Evolutionary conservation across 2,888 invertebrate genomes (phyloP), one percentile per base, ranked within the genome.

Genomic region (Epirrhoe tristata): DNA sequence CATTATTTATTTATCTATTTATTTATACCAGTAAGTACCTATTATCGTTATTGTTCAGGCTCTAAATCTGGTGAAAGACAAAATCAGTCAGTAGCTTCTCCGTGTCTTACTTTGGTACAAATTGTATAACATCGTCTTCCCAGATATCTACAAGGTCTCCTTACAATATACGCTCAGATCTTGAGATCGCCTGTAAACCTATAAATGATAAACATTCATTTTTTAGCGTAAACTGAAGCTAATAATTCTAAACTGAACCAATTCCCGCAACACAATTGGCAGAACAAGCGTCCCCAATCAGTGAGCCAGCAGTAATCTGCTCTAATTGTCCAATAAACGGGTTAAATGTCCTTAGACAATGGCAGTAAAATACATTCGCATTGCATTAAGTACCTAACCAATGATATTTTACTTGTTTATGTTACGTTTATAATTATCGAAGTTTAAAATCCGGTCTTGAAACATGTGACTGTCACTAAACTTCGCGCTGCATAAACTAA

Each of bases 301-400:
- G 64, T 61, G 68, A 58, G 50, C 61, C 58, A 61, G 61, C 61
- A 68, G 53, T 64, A 68, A 64, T 62, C 55, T n/a, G 34, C 10
- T 36, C 61, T 68, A 58, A 68, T 68, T 68, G 54, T 55, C 54
- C 58, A 68, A 61, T 64, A 64, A 63, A 50, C 58, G 65, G 12
- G 31, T 46, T 65, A 31, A 55, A 50, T 58, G 52, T 54, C 50
- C 67, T 53, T 17, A 62, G 62, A 58, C 58, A 62, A 58, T 62
- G 58, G 50, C 58, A 58, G 55, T 43, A 56, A 55, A 50, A 55
- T 43, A 56, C 8, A 56, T n/a, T 32, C n/a, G 32, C 39, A 43
- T 34, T 43, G 39, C 39, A 14, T 14, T 48, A 14, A 6, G 46
- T 46, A 48, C 48, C 5, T 36, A 24, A 24, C 24, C 24, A 24